phyloP scores from a whole-genome alignment of 2,888 invertebrate genomes.

The Hoplodrina ambigua region DNA sequence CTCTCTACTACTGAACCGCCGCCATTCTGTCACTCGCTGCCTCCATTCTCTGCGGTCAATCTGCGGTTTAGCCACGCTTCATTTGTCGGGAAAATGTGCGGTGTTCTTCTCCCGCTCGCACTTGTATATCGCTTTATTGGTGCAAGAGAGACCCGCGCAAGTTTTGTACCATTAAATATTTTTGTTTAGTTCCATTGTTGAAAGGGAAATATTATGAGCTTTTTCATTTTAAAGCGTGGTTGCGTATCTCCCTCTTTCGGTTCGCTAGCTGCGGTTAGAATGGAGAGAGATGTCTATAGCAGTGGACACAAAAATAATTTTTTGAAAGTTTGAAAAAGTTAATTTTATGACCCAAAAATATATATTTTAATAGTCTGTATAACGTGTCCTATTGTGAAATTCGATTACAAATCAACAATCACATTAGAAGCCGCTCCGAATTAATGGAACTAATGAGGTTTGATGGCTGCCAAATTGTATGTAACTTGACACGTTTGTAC shows the following conservation, averaged over 20 bases:
- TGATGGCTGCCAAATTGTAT: conserved; percentile 67
- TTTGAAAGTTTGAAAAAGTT: conserved; percentile 11
- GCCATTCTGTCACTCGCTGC: conserved; percentile 90
- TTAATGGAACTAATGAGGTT: conserved; percentile 73
- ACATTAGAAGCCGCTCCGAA: conserved; percentile 64
- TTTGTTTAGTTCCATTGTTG: conserved; percentile 88
- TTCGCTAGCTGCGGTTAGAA: conserved; percentile 69
- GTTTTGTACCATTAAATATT: conserved; percentile 87
- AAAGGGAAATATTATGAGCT: conserved; percentile 88
- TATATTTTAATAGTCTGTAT: conserved; percentile 8
- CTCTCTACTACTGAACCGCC: conserved; percentile 87
- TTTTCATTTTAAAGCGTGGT: conserved; percentile 82
- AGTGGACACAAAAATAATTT: conserved; percentile 41
- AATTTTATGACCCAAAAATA: background rate
- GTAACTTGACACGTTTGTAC: conserved; percentile 66
- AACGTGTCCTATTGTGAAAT: conserved; percentile 41
- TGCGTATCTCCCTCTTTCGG: conserved; percentile 77
- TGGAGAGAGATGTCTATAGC: conserved; percentile 75
- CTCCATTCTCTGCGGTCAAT: conserved; percentile 91
- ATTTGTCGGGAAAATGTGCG: conserved; percentile 90
- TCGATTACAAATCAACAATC: conserved; percentile 48
- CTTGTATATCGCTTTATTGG: conserved; percentile 54
- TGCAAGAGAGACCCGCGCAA: conserved; percentile 81
- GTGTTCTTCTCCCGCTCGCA: conserved; percentile 77
- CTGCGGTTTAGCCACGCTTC: conserved; percentile 91